phyloP scores from a whole-genome alignment of 2,113 vertebrate genomes.

The Ondatra zibethicus region DNA sequence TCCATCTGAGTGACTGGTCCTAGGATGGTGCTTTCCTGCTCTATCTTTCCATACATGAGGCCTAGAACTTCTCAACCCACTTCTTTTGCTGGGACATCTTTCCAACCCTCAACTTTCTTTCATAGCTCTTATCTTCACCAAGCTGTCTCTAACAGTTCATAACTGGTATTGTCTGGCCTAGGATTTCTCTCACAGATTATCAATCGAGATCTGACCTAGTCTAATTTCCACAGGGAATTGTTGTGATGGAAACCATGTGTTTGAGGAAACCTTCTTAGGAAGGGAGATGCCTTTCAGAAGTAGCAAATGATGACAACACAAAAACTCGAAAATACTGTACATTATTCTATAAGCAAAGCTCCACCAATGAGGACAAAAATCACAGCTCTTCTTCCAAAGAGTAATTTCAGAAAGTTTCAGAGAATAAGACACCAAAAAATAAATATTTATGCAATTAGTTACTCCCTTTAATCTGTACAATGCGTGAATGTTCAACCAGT shows the following conservation, averaged over 20 bases:
- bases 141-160: background rate
- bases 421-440: background rate
- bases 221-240: background rate
- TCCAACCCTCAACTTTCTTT: background rate
- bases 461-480: background rate
- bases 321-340: background rate
- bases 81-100: background rate
- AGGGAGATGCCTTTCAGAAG: background rate
- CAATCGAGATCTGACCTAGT: background rate
- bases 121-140: background rate
- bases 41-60: background rate
- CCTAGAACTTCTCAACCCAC: background rate
- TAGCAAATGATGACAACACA: background rate
- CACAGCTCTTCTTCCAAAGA: background rate
- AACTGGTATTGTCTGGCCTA: background rate
- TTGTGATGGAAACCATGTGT: background rate
- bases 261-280: background rate
- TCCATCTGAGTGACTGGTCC: background rate
- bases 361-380: background rate
- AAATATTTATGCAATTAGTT: background rate
- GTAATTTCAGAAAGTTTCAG: background rate
- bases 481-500: background rate
- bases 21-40: fast-evolving
- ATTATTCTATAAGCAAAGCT: background rate
- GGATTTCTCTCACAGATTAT: background rate